Evolutionary conservation across 2,888 invertebrate genomes (phyloP).

Genomic region (Gibbula magus): DNA sequence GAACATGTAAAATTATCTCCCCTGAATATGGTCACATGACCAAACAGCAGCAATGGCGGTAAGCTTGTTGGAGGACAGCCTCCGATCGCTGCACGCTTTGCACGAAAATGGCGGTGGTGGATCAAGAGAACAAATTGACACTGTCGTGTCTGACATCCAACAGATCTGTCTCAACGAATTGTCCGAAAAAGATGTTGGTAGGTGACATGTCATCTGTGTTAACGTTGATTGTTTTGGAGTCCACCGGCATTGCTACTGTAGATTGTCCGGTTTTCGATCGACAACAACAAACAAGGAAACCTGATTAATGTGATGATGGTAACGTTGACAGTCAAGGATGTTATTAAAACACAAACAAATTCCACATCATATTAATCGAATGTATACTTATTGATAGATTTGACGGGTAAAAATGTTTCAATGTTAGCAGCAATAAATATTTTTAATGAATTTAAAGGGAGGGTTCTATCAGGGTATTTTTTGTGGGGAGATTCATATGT

Average conservation of each 20-base stretch:
- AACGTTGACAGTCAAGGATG: no score
- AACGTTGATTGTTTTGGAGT: neutral
- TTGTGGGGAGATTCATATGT: no score
- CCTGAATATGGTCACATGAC: slow-evolving; percentile 2
- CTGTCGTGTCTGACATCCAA: slow-evolving; percentile 62
- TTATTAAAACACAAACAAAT: no score
- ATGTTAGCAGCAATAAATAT: no score
- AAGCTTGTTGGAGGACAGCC: slow-evolving; percentile 55
- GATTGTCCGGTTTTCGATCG: slow-evolving; percentile 6
- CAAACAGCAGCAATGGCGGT: slow-evolving; percentile 43
- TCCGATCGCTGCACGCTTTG: slow-evolving; percentile 56
- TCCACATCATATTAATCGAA: no score
- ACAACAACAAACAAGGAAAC: neutral
- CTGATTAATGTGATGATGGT: neutral
- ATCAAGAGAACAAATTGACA: slow-evolving; percentile 55
- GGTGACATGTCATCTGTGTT: neutral
- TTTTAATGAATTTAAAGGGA: no score
- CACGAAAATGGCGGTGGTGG: slow-evolving; percentile 41
- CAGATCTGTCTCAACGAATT: slow-evolving; percentile 67
- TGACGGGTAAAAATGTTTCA: no score
- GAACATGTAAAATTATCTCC: neutral
- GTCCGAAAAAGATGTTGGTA: slow-evolving; percentile 66
- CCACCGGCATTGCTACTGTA: neutral
- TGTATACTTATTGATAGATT: no score
- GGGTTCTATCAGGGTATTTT: no score